These are phyloP conservation scores for Aramus guarauna DNA, from an alignment of 2,113 vertebrate genomes.

Conservation along the genomic window DNA sequence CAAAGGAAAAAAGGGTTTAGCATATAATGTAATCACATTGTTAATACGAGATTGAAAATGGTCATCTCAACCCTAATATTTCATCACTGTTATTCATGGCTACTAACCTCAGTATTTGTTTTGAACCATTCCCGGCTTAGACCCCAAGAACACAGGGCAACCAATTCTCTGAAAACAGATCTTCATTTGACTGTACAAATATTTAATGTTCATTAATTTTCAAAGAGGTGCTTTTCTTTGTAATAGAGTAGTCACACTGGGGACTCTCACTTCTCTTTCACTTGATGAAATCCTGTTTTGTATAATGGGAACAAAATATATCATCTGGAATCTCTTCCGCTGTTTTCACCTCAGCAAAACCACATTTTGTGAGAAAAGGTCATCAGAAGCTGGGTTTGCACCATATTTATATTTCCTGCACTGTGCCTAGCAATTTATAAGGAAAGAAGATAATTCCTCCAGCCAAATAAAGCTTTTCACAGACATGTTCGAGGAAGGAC, in stretches of 20 bases:
- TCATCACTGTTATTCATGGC: conserved; percentile 8
- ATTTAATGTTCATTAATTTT: conserved; percentile 67
- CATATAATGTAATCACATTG: neutral
- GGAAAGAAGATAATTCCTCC: neutral
- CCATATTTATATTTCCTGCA: neutral
- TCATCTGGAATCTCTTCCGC: neutral
- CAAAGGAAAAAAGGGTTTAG: neutral
- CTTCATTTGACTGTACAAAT: conserved; percentile 46
- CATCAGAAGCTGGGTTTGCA: conserved; percentile 11
- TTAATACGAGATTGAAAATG: neutral
- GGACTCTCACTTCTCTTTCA: conserved; percentile 23
- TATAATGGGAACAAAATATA: conserved; percentile 6
- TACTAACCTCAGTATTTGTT: conserved; percentile 16
- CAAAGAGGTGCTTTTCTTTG: conserved; percentile 46
- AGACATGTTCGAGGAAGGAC: neutral
- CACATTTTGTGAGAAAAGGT: conserved; percentile 21
- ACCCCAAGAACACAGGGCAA: neutral
- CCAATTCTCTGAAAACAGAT: conserved; percentile 9
- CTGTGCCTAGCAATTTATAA: neutral
- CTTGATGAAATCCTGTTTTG: conserved; percentile 23
- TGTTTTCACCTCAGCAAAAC: conserved; percentile 25
- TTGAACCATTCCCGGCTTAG: neutral
- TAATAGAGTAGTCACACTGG: conserved; percentile 21
- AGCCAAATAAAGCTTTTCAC: conserved; percentile 10
- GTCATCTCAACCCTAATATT: neutral